Evolutionary conservation across 2,797 vertebrate genomes (phyloP), one percentile per base, ranked within the genome.

Genomic region (Hozukius guyotensis): DNA sequence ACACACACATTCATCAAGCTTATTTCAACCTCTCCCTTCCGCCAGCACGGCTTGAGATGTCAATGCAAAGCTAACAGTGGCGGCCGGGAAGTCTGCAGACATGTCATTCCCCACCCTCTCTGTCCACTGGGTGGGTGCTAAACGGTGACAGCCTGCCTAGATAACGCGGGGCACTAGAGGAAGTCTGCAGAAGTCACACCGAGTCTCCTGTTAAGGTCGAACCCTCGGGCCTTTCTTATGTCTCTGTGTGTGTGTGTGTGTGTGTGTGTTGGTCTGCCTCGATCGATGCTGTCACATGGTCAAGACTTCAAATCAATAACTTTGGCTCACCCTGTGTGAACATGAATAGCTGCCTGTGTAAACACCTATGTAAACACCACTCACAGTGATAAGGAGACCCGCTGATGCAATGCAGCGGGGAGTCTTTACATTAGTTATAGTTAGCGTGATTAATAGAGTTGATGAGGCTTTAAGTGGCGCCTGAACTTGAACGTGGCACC

Each of bases 401-500:
- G 72, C 80, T 87, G 84, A 80, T 87, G 91, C 90, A 89, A 89
- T 72, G 81, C 83, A 67, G 61, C 9, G 73, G 34, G 59, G 77
- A 89, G 70, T 89, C 91, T 91, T 86, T 82, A 85, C 87, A 82
- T 76, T 75, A 64, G 75, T 87, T 91, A 71, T 77, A 88, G 85
- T 90, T 88, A 89, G 81, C 38, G 27, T 91, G 93, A 95, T 94
- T 94, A 90, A 95, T 94, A 75, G 84, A 79, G 60, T 36, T 86
- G 86, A 93, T 92, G 93, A 85, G 86, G 82, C 84, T 92, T 92
- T 92, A 89, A 91, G 84, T 88, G 93, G 94, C 91, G 91, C 93
- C 93, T 93, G 88, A 86, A 88, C 91, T 90, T 89, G 85, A 94
- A 86, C 74, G 1, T 88, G 92, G 92, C 89, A 84, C 94, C 94